Base-by-base conservation (phyloP, 2,797 vertebrate species). In the Sebastiscus tertius region DNA sequence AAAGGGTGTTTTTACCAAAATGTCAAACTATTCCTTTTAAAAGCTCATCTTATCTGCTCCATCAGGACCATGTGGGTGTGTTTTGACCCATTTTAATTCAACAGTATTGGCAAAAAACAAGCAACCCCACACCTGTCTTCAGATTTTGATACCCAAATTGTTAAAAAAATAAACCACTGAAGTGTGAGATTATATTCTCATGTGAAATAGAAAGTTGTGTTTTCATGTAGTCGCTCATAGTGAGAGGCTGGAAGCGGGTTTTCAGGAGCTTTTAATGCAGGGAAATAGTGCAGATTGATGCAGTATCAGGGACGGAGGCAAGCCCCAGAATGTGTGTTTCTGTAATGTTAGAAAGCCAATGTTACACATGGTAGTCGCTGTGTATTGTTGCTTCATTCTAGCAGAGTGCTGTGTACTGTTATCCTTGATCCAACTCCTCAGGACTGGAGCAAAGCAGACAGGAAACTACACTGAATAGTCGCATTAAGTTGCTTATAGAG, bases 301-400 rank as follows among this genome's bases (percentile, higher is more conserved):
- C 49, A 9, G 78, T 34, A 36, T 82, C 42, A n/a, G 75, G 70
- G 56, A 79, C 8, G 56, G 14, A 80, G 68, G 33, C 33, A 20
- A 68, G 69, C 52, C 46, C 49, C 72, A 55, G 70, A 52, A 46
- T 34, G 54, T 86, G 83, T 81, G 49, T 85, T 74, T 84, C 75
- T 79, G 42, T 72, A 61, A 59, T 61, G 54, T 81, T 70, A 75
- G 80, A 82, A 70, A 68, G 69, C 61, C 33, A 39, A n/a, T 70
- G 72, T 85, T 79, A 80, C 80, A 65, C 46, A 26, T n/a, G 1
- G 56, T 75, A 16, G 59, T 36, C 71, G 63, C 71, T 87, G 63
- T 80, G 27, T 87, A 27, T 64, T 80, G 54, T 64, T 68, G 82
- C 77, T 78, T 79, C 24, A 58, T 61, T 69, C 29, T 26, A 72